phyloP scores from a whole-genome alignment of 2,113 vertebrate species.

The Entelurus aequoreus region DNA sequence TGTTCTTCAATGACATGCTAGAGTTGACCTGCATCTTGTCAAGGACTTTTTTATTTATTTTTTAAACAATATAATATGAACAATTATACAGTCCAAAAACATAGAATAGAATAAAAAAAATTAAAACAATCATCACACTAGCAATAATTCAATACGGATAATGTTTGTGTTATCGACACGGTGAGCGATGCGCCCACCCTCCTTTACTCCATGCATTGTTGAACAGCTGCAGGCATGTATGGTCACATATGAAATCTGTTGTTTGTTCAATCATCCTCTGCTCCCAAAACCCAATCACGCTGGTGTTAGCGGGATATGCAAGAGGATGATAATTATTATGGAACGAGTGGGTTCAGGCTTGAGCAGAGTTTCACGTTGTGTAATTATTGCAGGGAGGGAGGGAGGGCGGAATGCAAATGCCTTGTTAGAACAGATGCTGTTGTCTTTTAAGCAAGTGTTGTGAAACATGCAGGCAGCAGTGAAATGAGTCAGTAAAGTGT shows the following conservation, averaged over 20 bases:
- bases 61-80: too few species aligned
- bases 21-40: too few species aligned
- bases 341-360: constrained; percentile 43
- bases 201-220: constrained; percentile 11
- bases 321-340: constrained; percentile 43
- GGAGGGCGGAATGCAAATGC: constrained; percentile 15
- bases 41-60: too few species aligned
- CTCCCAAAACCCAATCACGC: constrained; percentile 18
- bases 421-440: constrained; percentile 1
- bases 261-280: neutral
- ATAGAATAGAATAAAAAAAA: too few species aligned
- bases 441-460: constrained; percentile 3
- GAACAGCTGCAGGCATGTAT: constrained; percentile 26
- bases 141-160: too few species aligned
- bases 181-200: too few species aligned
- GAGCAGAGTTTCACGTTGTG: constrained; percentile 52
- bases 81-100: too few species aligned
- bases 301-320: constrained; percentile 40
- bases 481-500: neutral
- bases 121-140: too few species aligned
- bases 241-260: constrained; percentile 19
- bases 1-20: too few species aligned
- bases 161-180: too few species aligned
- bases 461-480: neutral
- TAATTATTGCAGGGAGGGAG: constrained; percentile 47